Evolutionary conservation across 1,140 invertebrate species (phyloP), one percentile per base, ranked within the genome.

Genomic region (Drosophila santomea): DNA sequence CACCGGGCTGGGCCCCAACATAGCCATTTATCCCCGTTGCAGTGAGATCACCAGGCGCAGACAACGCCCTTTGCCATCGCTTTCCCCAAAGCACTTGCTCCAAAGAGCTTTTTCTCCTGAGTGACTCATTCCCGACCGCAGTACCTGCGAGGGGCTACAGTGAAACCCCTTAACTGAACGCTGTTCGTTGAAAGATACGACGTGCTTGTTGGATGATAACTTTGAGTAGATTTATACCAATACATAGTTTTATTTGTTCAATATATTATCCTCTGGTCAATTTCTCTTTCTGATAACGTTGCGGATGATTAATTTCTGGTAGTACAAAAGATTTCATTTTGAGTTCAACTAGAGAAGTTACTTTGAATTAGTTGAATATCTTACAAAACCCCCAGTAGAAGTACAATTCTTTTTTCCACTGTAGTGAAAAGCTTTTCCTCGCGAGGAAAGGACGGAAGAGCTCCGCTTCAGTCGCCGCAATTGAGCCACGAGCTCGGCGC

Each of bases 401-500:
- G 25, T 47, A 45, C 14, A 35, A 11, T 32, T 32, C 0, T 38
- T 51, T 43, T 7, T 32, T 11, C 10, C 3, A 44, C 64, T 66
- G 64, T 68, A 36, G 3, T 12, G 17, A 38, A 36, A 68, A 68
- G 60, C 64, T 66, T 28, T 67, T 44, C 17, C n/a, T 35, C 38
- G n/a, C 44, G 41, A 55, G 28, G 17, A 5, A 38, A 47, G 41
- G 23, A 57, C 39, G 64, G 43, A 66, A 39, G 32, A 51, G 54
- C 17, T 25, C 7, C 59, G 51, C 51, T 54, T 36, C 48, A 36
- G 20, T 55, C 66, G 35, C 17, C 35, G 55, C 61, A 85, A 78
- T 69, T 73, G 41, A 67, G 77, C 47, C 68, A 62, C 63, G 50
- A 60, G 66, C 74, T 75, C 50, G 47, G 51, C 67, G 69, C 77